Evolutionary conservation across 2,888 invertebrate genomes (phyloP).

Genomic region (Netelia virgata): DNA sequence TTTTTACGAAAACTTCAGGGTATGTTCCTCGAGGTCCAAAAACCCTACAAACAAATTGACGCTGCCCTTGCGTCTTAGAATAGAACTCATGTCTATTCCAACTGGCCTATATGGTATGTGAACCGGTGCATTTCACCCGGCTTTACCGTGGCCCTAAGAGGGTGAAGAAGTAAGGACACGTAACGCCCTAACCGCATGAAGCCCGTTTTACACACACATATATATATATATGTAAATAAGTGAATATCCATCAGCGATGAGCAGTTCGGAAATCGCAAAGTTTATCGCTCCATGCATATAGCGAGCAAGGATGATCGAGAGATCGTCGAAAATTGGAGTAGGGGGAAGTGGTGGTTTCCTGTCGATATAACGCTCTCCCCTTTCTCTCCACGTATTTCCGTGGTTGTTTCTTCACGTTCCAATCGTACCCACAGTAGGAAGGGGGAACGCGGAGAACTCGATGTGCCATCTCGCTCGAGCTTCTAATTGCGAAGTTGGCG

Average conservation of each 20-base stretch:
- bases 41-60: no score
- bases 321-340: constrained; percentile 27
- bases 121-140: no score
- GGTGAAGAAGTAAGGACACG: not conserved
- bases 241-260: no score
- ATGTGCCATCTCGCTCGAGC: constrained; percentile 70
- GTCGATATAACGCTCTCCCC: constrained; percentile 31
- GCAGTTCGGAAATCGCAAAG: constrained; percentile 25
- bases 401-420: constrained; percentile 39
- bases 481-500: constrained; percentile 82
- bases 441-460: constrained; percentile 65
- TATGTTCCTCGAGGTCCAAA: no score
- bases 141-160: no score
- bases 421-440: constrained; percentile 40
- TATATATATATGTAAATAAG: constrained; percentile 24
- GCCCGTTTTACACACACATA: not conserved
- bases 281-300: not conserved
- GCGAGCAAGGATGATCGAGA: constrained; percentile 19
- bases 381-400: constrained; percentile 59
- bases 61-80: no score
- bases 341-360: constrained; percentile 37
- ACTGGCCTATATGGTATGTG: no score
- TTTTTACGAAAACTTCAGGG: no score
- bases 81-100: no score
- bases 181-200: not conserved